Conservation (phyloP, 2,888 invertebrate genomes). For the Ceratothoa steindachneri region DNA sequence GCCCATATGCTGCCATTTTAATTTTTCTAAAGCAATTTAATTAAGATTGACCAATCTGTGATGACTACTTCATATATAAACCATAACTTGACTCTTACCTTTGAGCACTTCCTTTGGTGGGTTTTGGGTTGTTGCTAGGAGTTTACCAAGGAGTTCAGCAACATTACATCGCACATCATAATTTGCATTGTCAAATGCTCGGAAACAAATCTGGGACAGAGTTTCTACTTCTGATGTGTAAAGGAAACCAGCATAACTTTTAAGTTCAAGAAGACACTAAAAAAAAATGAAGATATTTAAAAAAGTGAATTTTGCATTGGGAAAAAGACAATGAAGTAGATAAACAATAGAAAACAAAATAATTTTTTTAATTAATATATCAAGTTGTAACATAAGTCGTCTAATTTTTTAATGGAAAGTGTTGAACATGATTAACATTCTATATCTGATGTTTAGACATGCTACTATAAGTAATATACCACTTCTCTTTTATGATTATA, state of each 20-base stretch:
- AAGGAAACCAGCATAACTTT: constrained; percentile 75
- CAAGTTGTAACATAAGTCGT: too few relatives aligned
- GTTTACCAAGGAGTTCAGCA: constrained; percentile 81
- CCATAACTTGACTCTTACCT: constrained; percentile 22
- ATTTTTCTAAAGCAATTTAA: too few relatives aligned
- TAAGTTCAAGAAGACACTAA: constrained; percentile 80
- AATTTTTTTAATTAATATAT: too few relatives aligned
- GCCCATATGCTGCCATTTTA: too few relatives aligned
- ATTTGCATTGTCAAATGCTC: constrained; percentile 86
- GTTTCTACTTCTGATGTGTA: constrained; percentile 87
- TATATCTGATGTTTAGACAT: too few relatives aligned
- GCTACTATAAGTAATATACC: too few relatives aligned
- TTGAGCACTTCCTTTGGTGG: constrained; percentile 46
- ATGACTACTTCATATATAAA: too few relatives aligned
- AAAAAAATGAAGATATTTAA: constrained; percentile 48
- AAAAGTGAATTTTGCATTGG: too few relatives aligned
- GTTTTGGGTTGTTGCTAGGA: constrained; percentile 80
- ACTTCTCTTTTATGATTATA: too few relatives aligned
- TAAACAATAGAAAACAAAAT: constrained; percentile 7
- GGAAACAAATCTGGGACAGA: constrained; percentile 81
- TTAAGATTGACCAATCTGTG: too few relatives aligned
- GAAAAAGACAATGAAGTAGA: constrained; percentile 3
- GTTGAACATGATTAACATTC: too few relatives aligned
- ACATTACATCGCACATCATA: constrained; percentile 88
- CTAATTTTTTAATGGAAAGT: too few relatives aligned